Base-by-base conservation (phyloP, 2,797 vertebrate genomes). In the Bradypodion ventrale region DNA sequence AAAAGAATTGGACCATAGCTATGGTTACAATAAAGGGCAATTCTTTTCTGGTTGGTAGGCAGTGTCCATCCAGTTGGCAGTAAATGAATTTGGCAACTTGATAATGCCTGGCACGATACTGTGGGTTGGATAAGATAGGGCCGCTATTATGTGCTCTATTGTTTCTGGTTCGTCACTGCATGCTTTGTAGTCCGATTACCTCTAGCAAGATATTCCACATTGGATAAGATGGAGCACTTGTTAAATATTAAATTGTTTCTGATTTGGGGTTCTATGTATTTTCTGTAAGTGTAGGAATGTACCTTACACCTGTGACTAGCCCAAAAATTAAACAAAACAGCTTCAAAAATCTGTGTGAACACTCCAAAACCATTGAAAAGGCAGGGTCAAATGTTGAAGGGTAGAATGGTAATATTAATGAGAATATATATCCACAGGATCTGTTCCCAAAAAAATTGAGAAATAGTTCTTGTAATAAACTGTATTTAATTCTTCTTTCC, bases 101-200 rank as follows among this genome's bases (percentile, higher is more conserved):
- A 62, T 62, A 63, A 82, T 27, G 40, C 60, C 37, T 62, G 69
- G 56, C 80, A 82, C 27, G 12, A 44, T 82, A 73, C 70, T 73
- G 5, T 73, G 29, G 32, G 32, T 16, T 32, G 27, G 56, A 82
- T 82, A 46, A 82, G 80, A 62, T 73, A 82, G 56, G 7, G 23
- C 66, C 16, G 10, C 80, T 73, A n/a, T 80, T 80, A 56, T 56
- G 46, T 29, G 25, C 5, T 44, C 37, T 44, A 73, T 73, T 82
- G 10, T 82, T 81, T 81, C 49, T 72, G 56, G 49, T 44, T 44
- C 70, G 25, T 73, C 69, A 32, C 32, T 62, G 46, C 46, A 59
- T 70, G 35, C 44, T 56, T 40, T 80, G 23, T 49, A 56, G 27
- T 19, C 60, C 35, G 78, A 79, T 79, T 79, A 68, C 37, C 7